Conservation (phyloP, 2,888 invertebrate genomes). For the Hoplodrina blanda region DNA sequence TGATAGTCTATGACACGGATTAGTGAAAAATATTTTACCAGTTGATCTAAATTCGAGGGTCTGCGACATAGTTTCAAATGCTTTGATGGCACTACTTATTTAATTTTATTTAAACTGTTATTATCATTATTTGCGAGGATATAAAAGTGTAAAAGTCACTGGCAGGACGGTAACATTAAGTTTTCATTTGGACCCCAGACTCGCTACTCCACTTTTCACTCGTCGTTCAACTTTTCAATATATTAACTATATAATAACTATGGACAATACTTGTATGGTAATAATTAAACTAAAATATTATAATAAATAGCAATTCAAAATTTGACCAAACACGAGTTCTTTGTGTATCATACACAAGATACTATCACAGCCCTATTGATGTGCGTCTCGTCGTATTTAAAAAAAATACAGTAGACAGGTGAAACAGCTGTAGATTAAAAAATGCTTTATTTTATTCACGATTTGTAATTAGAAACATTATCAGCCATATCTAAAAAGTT, state of each 20-base stretch:
- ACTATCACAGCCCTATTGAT: slow-evolving; percentile 89
- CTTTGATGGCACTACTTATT: slow-evolving; percentile 66
- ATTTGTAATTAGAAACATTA: slow-evolving; percentile 42
- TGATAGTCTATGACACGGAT: slow-evolving; percentile 70
- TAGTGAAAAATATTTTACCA: slow-evolving; percentile 55
- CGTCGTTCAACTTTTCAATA: slow-evolving; percentile 67
- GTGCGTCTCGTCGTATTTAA: slow-evolving; percentile 79
- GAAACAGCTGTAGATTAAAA: slow-evolving; percentile 67
- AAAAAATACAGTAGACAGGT: slow-evolving; percentile 68
- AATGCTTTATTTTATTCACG: slow-evolving; percentile 30
- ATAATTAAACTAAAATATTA: slow-evolving; percentile 71
- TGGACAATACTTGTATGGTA: slow-evolving; percentile 88
- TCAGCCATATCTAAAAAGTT: slow-evolving; percentile 44
- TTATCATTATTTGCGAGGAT: slow-evolving; percentile 59
- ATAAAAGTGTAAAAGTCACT: slow-evolving; percentile 74
- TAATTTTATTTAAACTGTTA: slow-evolving; percentile 30
- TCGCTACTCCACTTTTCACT: slow-evolving; percentile 71
- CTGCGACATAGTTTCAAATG: slow-evolving; percentile 65
- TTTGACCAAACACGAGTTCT: slow-evolving; percentile 80
- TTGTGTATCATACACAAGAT: slow-evolving; percentile 72
- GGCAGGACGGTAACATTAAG: slow-evolving; percentile 83
- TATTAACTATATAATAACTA: slow-evolving; percentile 78
- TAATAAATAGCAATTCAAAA: slow-evolving; percentile 74
- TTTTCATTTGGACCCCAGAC: slow-evolving; percentile 75
- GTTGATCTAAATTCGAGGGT: slow-evolving; percentile 65